Evolutionary conservation across 2,797 vertebrate genomes (phyloP).

Genomic region (Hydrolagus colliei): DNA sequence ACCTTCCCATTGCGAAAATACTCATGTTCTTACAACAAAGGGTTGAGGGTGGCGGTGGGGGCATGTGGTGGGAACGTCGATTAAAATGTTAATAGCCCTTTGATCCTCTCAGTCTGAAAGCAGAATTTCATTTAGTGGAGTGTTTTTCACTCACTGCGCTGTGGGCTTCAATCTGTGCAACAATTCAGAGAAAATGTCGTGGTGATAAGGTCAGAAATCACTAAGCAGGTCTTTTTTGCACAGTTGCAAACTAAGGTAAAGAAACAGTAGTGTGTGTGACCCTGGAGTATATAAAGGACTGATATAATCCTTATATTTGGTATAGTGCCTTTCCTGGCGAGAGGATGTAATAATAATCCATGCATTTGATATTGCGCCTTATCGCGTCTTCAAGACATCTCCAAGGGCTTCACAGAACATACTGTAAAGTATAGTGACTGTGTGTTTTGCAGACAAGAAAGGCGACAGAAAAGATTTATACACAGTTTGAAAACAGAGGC

Average conservation of each 20-base stretch:
- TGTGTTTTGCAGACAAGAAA: too few species aligned
- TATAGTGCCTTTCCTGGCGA: too few species aligned
- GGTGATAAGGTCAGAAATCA: not conserved
- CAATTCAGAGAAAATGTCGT: not conserved
- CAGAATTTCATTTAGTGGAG: constrained; percentile 2
- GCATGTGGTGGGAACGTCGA: not conserved
- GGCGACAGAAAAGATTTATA: too few species aligned
- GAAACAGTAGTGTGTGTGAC: too few species aligned
- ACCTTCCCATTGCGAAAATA: constrained; percentile 28
- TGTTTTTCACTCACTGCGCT: constrained; percentile 12
- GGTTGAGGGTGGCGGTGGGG: not conserved
- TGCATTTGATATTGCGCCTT: too few species aligned
- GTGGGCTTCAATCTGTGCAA: not conserved
- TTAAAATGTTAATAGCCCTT: constrained; percentile 22
- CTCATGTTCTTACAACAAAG: not conserved
- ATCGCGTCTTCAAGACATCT: too few species aligned
- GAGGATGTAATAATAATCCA: too few species aligned
- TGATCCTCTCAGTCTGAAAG: constrained; percentile 3
- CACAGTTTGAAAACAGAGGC: too few species aligned
- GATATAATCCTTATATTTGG: too few species aligned
- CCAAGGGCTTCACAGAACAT: too few species aligned
- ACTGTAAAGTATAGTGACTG: too few species aligned
- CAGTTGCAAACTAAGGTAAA: constrained; percentile 18
- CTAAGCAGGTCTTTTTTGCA: not conserved
- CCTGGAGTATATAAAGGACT: too few species aligned